Evolutionary conservation across 1,140 invertebrate genomes (phyloP).

Genomic region (Plutomurus gul): DNA sequence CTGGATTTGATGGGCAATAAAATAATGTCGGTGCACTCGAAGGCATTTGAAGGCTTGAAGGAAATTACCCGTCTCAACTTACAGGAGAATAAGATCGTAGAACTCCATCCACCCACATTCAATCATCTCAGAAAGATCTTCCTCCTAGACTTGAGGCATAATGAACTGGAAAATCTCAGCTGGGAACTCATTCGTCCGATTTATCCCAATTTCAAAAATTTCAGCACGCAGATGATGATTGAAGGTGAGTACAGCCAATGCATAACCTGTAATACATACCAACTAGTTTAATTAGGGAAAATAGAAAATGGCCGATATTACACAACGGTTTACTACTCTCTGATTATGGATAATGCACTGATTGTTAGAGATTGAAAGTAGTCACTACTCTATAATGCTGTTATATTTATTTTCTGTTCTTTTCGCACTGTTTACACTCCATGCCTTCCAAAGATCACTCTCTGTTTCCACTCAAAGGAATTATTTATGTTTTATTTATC

Average conservation of each 20-base stretch:
- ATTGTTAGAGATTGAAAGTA: too few species aligned
- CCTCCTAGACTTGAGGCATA: slow-evolving; percentile 72
- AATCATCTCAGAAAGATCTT: slow-evolving; percentile 67
- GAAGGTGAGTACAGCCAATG: slow-evolving; percentile 70
- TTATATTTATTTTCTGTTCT: too few species aligned
- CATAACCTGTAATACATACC: too few species aligned
- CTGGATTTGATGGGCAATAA: slow-evolving; percentile 74
- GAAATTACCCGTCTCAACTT: slow-evolving; percentile 70
- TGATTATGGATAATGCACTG: too few species aligned
- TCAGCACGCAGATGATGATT: slow-evolving; percentile 70
- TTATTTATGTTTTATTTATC: too few species aligned
- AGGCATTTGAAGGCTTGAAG: slow-evolving; percentile 71
- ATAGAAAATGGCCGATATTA: too few species aligned
- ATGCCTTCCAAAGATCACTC: too few species aligned
- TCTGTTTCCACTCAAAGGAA: too few species aligned
- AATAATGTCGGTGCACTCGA: slow-evolving; percentile 69
- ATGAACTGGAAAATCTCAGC: slow-evolving; percentile 73
- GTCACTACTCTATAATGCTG: too few species aligned
- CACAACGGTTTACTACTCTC: too few species aligned
- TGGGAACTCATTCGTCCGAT: slow-evolving; percentile 73
- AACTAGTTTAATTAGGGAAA: too few species aligned
- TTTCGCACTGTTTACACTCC: too few species aligned
- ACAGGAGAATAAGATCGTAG: slow-evolving; percentile 71
- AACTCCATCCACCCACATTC: slow-evolving; percentile 68
- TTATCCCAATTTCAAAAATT: slow-evolving; percentile 72